Conservation (phyloP, 1,140 invertebrate genomes). For the Leptestheria dahalacensis region DNA sequence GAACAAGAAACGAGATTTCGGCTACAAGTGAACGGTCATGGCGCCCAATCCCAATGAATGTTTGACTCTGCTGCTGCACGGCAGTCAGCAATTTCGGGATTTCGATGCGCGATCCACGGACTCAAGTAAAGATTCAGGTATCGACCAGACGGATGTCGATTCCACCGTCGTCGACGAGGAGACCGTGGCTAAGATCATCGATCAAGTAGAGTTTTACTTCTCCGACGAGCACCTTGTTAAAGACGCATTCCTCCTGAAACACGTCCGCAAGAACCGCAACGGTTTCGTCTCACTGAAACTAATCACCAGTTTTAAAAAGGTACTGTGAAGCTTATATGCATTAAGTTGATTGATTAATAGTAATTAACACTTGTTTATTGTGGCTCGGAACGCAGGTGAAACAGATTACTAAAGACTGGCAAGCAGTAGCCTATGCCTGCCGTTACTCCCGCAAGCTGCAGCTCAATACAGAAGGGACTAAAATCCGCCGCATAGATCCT, state of each 20-base stretch:
- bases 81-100: slow-evolving; percentile 13
- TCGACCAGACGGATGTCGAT: slow-evolving; percentile 10
- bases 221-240: slow-evolving; percentile 87
- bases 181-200: slow-evolving; percentile 39
- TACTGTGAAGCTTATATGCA: slow-evolving; percentile 29
- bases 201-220: slow-evolving; percentile 85
- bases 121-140: slow-evolving; percentile 8
- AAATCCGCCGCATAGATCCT: slow-evolving; percentile 67
- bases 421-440: slow-evolving; percentile 70
- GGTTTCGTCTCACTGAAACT: slow-evolving; percentile 87
- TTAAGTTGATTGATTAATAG: background rate
- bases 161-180: slow-evolving; percentile 21
- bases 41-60: slow-evolving; percentile 12
- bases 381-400: slow-evolving; percentile 32
- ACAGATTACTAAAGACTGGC: slow-evolving; percentile 82
- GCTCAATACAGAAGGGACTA: slow-evolving; percentile 79
- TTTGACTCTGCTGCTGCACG: slow-evolving; percentile 5
- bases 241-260: slow-evolving; percentile 86
- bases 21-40: background rate
- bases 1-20: too few relatives aligned
- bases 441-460: slow-evolving; percentile 62
- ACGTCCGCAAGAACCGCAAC: slow-evolving; percentile 83
- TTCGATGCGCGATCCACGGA: background rate
- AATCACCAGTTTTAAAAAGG: slow-evolving; percentile 82
- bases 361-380: background rate